Evolutionary conservation across 2,797 vertebrate genomes (phyloP), one percentile per base, ranked within the genome.

Genomic region (Cryptoprocta ferox): DNA sequence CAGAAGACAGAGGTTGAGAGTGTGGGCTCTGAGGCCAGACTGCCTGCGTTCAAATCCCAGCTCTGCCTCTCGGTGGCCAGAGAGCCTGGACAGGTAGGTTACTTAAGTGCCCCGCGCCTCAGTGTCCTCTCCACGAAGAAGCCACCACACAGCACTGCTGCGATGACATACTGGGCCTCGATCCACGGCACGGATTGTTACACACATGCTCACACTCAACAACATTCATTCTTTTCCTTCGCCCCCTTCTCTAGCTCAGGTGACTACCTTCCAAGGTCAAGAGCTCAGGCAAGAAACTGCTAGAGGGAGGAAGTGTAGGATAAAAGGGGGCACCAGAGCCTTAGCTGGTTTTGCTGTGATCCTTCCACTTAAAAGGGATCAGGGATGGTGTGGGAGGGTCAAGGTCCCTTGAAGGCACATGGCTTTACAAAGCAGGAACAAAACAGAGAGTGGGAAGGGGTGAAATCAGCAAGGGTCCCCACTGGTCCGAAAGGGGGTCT

Each of bases 61-160:
- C 70, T 39, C 82, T 39, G 35, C 48, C 9, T 0, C 56, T 35
- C 53, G 26, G 26, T n/a, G 10, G 42, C 70, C 30, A 24, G 42
- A 37, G 3, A 9, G 42, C 53, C 37, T 1, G 21, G 92, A 28
- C 3, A 3, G 30, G 0, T 6, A 3, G 30, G 0, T 6, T 3
- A 3, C 48, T 13, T 26, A 10, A 13, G 28, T 37, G 37, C 53
- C 59, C 63, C 26, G 73, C 18, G 42, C 59, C 65, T 91, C 83
- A 16, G 50, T 37, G 35, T 45, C 42, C 50, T 7, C 70, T 65
- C 86, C 45, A 45, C 18, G 1, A 81, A 70, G 4, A 4, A 35
- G 13, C 79, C 14, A 1, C 30, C 37, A 48, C 39, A 21, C 0
- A 18, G 37, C 30, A 0, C 39, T 32, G 32, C 2, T 30, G 39